phyloP scores from a whole-genome alignment of 1,140 invertebrate species.

The Sipha flava region DNA sequence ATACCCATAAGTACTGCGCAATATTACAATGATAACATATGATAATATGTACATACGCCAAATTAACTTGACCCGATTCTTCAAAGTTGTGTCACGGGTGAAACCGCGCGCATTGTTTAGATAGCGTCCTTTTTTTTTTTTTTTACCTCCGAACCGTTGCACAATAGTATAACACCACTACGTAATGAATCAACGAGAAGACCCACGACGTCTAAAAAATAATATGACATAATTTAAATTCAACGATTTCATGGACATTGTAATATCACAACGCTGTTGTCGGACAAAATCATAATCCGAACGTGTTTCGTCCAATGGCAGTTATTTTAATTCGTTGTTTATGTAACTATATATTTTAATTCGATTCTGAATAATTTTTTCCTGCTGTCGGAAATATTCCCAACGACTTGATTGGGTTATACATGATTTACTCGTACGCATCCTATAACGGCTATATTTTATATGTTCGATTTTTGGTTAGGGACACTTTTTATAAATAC shows the following conservation, averaged over 20 bases:
- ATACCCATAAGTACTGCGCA: background rate
- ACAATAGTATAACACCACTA: background rate
- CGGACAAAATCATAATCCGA: background rate
- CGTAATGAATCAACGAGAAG: background rate
- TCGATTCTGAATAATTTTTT: too few relatives aligned
- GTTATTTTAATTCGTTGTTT: too few relatives aligned
- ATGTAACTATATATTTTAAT: too few relatives aligned
- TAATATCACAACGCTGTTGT: background rate
- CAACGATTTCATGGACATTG: background rate
- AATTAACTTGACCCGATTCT: slow-evolving; percentile 9
- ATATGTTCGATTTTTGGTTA: too few relatives aligned
- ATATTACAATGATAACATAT: too few relatives aligned
- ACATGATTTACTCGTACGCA: too few relatives aligned
- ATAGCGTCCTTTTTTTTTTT: background rate
- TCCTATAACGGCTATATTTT: too few relatives aligned
- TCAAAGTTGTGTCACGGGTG: slow-evolving; percentile 17
- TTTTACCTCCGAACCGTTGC: background rate
- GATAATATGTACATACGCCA: background rate
- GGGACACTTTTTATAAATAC: too few relatives aligned
- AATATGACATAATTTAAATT: background rate
- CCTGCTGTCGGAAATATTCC: too few relatives aligned
- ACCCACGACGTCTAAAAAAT: background rate
- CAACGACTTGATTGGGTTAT: too few relatives aligned
- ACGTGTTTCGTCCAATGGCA: too few relatives aligned
- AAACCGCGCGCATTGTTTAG: background rate